phyloP scores from a whole-genome alignment of 2,113 vertebrate species.

The Saimiri boliviensis region DNA sequence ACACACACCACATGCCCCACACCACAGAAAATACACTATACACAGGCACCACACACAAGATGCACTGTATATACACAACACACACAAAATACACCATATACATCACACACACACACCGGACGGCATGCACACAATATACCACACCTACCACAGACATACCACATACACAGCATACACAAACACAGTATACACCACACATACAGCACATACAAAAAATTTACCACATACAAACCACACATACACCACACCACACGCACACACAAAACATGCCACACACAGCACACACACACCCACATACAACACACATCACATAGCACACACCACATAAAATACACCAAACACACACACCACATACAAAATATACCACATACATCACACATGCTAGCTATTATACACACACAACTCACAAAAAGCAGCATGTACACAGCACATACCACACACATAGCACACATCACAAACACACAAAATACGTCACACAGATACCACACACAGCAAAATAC shows the following conservation, averaged over 20 bases:
- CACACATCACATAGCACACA: too few relatives aligned
- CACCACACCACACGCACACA: too few relatives aligned
- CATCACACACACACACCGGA: too few relatives aligned
- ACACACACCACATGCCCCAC: background rate
- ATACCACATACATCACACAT: background rate
- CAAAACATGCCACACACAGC: rapidly evolving
- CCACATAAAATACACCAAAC: background rate
- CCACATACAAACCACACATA: background rate
- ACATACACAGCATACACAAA: background rate
- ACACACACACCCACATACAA: too few relatives aligned
- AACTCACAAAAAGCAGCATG: background rate
- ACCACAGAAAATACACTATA: background rate
- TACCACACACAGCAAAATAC: background rate
- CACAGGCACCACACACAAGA: background rate
- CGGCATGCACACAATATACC: too few relatives aligned
- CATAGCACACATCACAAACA: background rate
- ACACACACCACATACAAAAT: background rate
- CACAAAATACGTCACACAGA: background rate
- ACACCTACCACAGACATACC: too few relatives aligned
- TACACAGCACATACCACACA: background rate
- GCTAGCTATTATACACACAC: background rate
- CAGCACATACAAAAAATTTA: background rate
- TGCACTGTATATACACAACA: background rate
- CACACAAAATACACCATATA: too few relatives aligned
- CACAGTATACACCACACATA: background rate